Percentiles rank a stretch among this genome's conserved stretches.
phyloP scores from a whole-genome alignment of 2,888 invertebrate genomes.

The Trimorus sp. region DNA sequence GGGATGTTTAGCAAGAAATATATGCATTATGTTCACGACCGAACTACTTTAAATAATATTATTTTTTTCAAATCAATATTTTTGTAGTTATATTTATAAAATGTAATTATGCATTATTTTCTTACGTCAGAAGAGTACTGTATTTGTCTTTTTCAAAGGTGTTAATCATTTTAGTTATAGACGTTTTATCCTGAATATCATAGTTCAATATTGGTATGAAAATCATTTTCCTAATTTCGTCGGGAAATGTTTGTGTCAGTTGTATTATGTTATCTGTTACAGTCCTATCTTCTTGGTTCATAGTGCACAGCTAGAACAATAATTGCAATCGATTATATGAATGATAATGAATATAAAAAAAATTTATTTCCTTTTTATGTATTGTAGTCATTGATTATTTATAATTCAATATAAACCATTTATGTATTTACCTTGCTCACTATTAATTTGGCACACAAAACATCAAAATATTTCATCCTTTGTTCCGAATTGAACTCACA shows the following conservation, averaged over 20 bases:
- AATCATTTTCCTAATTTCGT: conserved; percentile 73
- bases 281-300: conserved; percentile 70
- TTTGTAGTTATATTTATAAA: no score
- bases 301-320: conserved; percentile 67
- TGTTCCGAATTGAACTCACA: conserved; percentile 70
- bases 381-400: no score
- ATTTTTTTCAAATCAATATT: no score
- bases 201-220: conserved; percentile 72
- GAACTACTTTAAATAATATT: no score
- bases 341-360: no score
- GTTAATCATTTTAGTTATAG: conserved; percentile 14
- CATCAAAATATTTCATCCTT: conserved; percentile 69
- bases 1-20: no score
- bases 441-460: conserved; percentile 71
- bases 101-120: conserved; percentile 13
- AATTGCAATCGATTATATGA: no score
- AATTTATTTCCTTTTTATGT: no score
- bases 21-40: no score
- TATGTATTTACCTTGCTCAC: conserved; percentile 70
- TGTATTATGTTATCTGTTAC: conserved; percentile 69
- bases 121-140: conserved; percentile 66
- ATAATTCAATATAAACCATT: neutral
- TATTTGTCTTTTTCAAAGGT: conserved; percentile 56
- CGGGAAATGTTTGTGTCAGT: conserved; percentile 72
- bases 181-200: conserved; percentile 70